Evolutionary conservation across 2,888 invertebrate species (phyloP).

Genomic region (Trissolcus japonicus): DNA sequence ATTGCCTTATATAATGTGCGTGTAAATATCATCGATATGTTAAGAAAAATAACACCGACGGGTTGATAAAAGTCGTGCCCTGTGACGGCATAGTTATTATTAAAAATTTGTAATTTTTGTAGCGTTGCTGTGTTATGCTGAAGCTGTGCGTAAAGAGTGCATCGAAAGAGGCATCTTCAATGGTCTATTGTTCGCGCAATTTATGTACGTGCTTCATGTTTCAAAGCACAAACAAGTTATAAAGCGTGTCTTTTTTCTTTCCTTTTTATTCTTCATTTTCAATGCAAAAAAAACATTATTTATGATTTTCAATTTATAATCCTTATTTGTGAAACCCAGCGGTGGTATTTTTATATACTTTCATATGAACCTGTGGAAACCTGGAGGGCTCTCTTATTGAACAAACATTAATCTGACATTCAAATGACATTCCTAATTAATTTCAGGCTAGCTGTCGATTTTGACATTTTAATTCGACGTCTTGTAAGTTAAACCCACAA

Average conservation of each 20-base stretch:
- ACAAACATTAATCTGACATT: conserved; percentile 17
- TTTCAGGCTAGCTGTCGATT: conserved; percentile 3
- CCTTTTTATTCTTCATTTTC: too few relatives aligned
- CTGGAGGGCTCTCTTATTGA: too few relatives aligned
- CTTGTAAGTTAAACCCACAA: too few relatives aligned
- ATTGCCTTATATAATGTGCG: not conserved
- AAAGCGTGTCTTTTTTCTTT: conserved; percentile 7
- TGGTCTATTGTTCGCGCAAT: conserved; percentile 25
- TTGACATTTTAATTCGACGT: conserved; percentile 3
- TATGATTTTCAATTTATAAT: too few relatives aligned
- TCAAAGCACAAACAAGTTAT: conserved; percentile 19
- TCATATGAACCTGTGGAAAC: too few relatives aligned
- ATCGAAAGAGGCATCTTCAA: conserved; percentile 25
- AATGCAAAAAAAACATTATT: too few relatives aligned
- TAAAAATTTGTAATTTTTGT: conserved; percentile 2
- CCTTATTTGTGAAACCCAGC: too few relatives aligned
- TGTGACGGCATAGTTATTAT: not conserved
- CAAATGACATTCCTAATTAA: conserved; percentile 12
- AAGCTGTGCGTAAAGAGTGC: conserved; percentile 22
- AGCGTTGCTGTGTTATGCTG: conserved; percentile 13
- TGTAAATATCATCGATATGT: not conserved
- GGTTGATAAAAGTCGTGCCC: not conserved
- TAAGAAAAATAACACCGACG: not conserved
- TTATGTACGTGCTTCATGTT: conserved; percentile 6
- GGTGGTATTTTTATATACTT: too few relatives aligned